A percentile compares a stretch with the other conserved stretches of the same genome.
These are phyloP conservation scores for Cossypha dichroa DNA, from an alignment of 2,797 vertebrate species.

Conservation along the genomic window DNA sequence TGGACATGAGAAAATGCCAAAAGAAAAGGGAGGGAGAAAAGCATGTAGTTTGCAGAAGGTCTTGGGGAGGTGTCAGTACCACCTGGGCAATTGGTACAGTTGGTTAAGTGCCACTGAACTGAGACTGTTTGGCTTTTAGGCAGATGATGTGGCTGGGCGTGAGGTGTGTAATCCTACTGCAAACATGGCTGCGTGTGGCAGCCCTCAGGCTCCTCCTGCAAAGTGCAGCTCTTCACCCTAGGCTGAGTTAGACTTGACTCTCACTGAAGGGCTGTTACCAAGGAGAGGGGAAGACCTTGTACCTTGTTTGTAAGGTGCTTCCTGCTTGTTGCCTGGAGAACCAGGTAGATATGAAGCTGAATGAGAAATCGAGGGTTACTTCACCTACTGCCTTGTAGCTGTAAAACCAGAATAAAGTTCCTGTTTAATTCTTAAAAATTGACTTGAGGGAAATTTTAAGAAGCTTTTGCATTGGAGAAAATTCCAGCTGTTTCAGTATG, in stretches of 20 bases:
- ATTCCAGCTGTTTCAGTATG: not conserved
- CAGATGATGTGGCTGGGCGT: rapidly evolving
- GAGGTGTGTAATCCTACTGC: rapidly evolving
- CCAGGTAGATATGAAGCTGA: rapidly evolving
- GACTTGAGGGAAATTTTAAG: not conserved
- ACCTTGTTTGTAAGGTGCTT: rapidly evolving
- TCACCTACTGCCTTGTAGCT: not conserved
- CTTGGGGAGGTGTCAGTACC: not conserved
- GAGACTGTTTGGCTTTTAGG: not conserved
- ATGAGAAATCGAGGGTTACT: not conserved
- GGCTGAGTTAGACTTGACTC: not conserved
- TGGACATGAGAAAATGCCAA: not conserved
- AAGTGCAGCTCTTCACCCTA: not conserved
- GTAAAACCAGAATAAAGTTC: not conserved
- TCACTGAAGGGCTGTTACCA: not conserved
- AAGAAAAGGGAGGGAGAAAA: not conserved
- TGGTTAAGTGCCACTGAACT: not conserved
- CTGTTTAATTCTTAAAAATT: not conserved
- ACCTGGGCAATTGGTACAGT: rapidly evolving
- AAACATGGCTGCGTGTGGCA: rapidly evolving
- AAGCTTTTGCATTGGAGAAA: not conserved
- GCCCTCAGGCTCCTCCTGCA: not conserved
- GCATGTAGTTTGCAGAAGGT: not conserved
- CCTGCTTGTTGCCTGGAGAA: not conserved
- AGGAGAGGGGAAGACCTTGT: not conserved